Evolutionary conservation across 2,113 vertebrate species (phyloP).

Genomic region (Microcebus lehilahytsara): DNA sequence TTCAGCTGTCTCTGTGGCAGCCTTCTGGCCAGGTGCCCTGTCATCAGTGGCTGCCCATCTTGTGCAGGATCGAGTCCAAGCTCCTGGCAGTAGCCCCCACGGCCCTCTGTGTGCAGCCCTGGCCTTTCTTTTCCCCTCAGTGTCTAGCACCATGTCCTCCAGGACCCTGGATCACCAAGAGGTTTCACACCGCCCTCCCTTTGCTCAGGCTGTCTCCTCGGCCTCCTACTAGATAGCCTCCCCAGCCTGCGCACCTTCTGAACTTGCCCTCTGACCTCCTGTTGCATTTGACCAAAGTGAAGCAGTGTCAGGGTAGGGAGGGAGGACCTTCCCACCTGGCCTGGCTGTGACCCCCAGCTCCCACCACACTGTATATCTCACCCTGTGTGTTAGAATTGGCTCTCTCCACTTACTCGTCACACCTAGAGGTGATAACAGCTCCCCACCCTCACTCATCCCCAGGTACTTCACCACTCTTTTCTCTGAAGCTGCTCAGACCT

Average conservation of each 20-base stretch:
- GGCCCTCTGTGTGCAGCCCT: fast-evolving
- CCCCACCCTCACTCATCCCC: too few species aligned
- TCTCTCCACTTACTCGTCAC: background rate
- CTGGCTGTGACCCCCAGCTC: background rate
- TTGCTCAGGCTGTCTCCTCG: background rate
- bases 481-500: background rate
- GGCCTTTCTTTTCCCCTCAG: background rate
- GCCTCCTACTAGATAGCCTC: background rate
- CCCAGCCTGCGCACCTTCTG: background rate
- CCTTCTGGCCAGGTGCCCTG: background rate
- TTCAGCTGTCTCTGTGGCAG: background rate
- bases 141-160: background rate
- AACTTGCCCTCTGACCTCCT: background rate
- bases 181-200: background rate
- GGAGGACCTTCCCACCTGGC: background rate
- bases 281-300: background rate
- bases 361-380: background rate
- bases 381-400: background rate
- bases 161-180: background rate
- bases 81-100: background rate
- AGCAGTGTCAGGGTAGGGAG: background rate
- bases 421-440: too few species aligned
- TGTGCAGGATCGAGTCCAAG: background rate
- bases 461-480: background rate
- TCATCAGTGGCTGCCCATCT: background rate